phyloP scores from a whole-genome alignment of 2,797 vertebrate genomes.

The Lophius americanus region DNA sequence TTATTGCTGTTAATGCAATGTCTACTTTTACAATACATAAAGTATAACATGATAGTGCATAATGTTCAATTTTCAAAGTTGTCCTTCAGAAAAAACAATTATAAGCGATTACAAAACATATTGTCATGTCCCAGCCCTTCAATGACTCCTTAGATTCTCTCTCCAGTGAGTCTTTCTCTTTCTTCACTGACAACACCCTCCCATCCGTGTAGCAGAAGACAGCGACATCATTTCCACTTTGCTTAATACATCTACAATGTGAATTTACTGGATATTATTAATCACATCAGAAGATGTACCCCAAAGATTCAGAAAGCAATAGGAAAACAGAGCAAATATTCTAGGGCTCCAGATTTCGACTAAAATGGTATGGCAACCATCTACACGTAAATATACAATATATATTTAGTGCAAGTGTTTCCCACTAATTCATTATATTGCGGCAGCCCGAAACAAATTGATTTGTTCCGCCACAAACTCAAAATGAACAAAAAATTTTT shows the following conservation, averaged over 20 bases:
- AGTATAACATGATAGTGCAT: no score
- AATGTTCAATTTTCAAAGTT: not conserved
- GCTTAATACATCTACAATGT: not conserved
- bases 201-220: not conserved
- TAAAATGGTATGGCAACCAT: no score
- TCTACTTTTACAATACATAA: not conserved
- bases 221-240: not conserved
- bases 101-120: not conserved
- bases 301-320: not conserved
- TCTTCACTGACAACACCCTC: not conserved
- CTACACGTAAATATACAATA: no score
- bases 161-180: not conserved
- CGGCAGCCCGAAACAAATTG: no score
- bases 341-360: no score
- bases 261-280: not conserved
- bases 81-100: not conserved
- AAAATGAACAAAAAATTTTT: no score
- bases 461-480: no score
- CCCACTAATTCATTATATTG: no score
- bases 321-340: not conserved
- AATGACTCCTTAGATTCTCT: conserved; percentile 22
- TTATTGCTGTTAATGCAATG: not conserved
- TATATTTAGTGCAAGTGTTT: no score
- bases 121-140: not conserved
- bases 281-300: not conserved